Conservation (phyloP, 2,797 vertebrate genomes). For the Graptemys geographica region DNA sequence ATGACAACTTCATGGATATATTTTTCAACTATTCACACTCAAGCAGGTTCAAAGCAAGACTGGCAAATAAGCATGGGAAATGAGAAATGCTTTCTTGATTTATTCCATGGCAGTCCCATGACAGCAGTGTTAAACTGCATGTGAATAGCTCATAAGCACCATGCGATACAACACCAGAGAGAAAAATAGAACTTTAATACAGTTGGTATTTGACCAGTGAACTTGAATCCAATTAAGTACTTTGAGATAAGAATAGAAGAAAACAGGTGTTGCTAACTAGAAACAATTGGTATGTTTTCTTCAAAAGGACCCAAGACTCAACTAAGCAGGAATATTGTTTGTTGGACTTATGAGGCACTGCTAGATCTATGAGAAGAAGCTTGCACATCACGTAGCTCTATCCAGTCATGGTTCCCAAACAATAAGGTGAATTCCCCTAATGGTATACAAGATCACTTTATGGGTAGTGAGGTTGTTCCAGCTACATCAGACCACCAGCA, state of each 20-base stretch:
- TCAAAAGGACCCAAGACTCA: slow-evolving; percentile 8
- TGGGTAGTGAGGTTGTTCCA: not conserved
- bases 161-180: not conserved
- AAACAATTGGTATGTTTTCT: not conserved
- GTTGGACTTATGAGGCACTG: not conserved
- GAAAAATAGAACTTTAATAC: not conserved
- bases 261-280: not conserved
- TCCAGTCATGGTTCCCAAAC: not conserved
- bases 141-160: slow-evolving; percentile 11
- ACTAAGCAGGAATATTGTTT: not conserved
- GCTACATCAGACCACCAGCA: not conserved
- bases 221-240: slow-evolving; percentile 10
- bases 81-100: slow-evolving; percentile 21
- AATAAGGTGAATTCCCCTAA: not conserved
- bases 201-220: slow-evolving; percentile 25
- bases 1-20: not conserved
- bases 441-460: not conserved
- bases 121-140: not conserved
- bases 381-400: not conserved
- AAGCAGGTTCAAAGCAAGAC: not conserved
- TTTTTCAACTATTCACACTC: not conserved
- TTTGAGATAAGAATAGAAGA: not conserved
- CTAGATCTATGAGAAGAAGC: not conserved
- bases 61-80: not conserved
- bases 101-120: not conserved